Conservation (phyloP, 2,888 invertebrate species). For the Tethea ocularis region DNA sequence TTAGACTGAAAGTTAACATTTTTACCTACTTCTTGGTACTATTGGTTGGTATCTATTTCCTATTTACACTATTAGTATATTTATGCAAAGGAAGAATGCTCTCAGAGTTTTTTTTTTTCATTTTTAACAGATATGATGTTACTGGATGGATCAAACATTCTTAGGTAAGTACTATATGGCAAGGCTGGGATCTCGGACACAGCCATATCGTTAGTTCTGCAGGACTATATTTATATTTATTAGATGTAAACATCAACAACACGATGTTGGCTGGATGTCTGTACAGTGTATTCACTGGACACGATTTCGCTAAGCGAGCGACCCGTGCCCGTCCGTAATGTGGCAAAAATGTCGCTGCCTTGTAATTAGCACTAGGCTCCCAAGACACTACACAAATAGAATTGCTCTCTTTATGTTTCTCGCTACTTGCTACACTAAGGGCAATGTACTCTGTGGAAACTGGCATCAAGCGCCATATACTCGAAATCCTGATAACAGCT, state of each 20-base stretch:
- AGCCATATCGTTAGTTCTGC: not conserved
- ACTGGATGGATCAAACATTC: too few species aligned
- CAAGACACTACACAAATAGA: constrained; percentile 59
- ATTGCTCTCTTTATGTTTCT: constrained; percentile 54
- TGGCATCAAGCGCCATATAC: constrained; percentile 18
- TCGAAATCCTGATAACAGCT: constrained; percentile 3
- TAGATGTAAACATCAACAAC: constrained; percentile 15
- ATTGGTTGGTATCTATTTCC: too few species aligned
- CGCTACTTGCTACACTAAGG: constrained; percentile 43
- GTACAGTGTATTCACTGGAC: constrained; percentile 27
- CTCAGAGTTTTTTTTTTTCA: too few species aligned
- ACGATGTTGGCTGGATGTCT: constrained; percentile 2
- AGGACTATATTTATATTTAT: constrained; percentile 21
- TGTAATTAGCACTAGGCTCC: constrained; percentile 62
- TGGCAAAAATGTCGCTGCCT: constrained; percentile 59
- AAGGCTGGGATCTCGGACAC: not conserved
- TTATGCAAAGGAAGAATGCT: too few species aligned
- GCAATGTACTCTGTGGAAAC: constrained; percentile 47
- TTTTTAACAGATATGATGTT: too few species aligned
- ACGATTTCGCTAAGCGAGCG: constrained; percentile 26
- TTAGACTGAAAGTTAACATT: not conserved
- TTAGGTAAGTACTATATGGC: too few species aligned
- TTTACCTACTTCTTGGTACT: not conserved
- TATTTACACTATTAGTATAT: too few species aligned
- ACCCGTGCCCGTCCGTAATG: constrained; percentile 44